Evolutionary conservation across 2,797 vertebrate genomes (phyloP).

Genomic region (Adrianichthys oophorus): DNA sequence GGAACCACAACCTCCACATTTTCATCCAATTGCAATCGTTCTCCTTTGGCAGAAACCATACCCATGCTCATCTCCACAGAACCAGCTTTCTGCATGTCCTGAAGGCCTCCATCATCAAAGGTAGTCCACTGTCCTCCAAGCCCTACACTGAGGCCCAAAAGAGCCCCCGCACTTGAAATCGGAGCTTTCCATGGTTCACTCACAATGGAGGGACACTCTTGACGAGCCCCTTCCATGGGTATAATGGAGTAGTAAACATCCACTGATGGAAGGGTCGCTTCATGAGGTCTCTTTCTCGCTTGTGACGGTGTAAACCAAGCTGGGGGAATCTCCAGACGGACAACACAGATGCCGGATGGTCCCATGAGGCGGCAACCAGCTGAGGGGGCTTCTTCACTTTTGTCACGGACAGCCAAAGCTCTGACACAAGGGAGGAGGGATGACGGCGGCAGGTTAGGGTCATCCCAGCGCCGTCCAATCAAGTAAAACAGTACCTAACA

Average conservation of each 20-base stretch:
- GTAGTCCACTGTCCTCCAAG: constrained; percentile 68
- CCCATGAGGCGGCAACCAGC: constrained; percentile 87
- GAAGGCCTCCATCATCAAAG: constrained; percentile 67
- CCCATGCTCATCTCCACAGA: constrained; percentile 83
- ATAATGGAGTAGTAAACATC: constrained; percentile 89
- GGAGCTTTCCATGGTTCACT: constrained; percentile 79
- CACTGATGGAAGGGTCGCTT: constrained; percentile 77
- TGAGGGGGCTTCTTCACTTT: constrained; percentile 78
- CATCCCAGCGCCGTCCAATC: constrained; percentile 86
- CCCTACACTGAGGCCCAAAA: constrained; percentile 56
- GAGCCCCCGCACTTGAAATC: constrained; percentile 59
- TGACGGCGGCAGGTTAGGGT: constrained; percentile 53
- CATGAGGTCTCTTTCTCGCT: constrained; percentile 73
- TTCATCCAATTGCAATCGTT: constrained; percentile 82
- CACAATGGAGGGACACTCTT: constrained; percentile 78
- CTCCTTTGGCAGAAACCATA: constrained; percentile 76
- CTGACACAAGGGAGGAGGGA: constrained; percentile 86
- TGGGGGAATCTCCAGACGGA: constrained; percentile 85
- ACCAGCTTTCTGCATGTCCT: constrained; percentile 85
- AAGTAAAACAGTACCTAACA: constrained; percentile 89
- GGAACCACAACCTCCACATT: constrained; percentile 86
- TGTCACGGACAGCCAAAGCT: constrained; percentile 85
- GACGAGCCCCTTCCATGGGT: constrained; percentile 69
- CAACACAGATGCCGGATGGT: constrained; percentile 89
- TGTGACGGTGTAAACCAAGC: constrained; percentile 87